Evolutionary conservation across 2,888 invertebrate genomes (phyloP), one percentile per base, ranked within the genome.

Genomic region (Scaptomyza cyrtandrae): DNA sequence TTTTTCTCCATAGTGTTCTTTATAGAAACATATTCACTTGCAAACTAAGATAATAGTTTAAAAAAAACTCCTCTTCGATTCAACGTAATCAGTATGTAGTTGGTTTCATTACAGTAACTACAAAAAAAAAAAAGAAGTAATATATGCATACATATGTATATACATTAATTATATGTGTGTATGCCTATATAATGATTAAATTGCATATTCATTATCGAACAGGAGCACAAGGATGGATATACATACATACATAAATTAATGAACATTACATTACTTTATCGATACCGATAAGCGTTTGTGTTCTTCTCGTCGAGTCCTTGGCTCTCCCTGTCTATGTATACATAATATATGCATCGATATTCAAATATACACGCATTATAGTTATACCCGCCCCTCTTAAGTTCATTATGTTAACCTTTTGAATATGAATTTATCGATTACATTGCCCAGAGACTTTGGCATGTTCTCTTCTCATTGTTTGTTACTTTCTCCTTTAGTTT

Each of bases 361-460:
- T 2, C 24, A 24, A 24, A 39, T 29, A 14, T 35, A 59, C 45
- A 29, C 29, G 55, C 16, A 37, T 46, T 56, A 48, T 37, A 27
- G 35, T 56, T 37, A 16, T 48, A 37, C 48, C 46, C 46, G 46
- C 27, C 43, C 43, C 41, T 44, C 11, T 56, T 48, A 27, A 27
- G 27, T 48, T 37, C 13, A 43, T 43, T 44, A 56, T 37, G 13
- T 48, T 49, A 29, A 57, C 29, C 19, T 49, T 57, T 49, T 57
- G 29, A 39, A 49, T 48, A 59, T 62, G 16, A 48, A 35, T 37
- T 59, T 27, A 39, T 52, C 37, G 37, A 43, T 58, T 48, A 50
- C 16, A 53, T 41, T 60, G 50, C 61, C 50, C 50, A 45, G 44
- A 24, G 44, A 63, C 63, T 63, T 63, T 63, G 63, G 61, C 63